Base-by-base conservation (phyloP, 2,113 vertebrate genomes). In the Anoura caudifer region DNA sequence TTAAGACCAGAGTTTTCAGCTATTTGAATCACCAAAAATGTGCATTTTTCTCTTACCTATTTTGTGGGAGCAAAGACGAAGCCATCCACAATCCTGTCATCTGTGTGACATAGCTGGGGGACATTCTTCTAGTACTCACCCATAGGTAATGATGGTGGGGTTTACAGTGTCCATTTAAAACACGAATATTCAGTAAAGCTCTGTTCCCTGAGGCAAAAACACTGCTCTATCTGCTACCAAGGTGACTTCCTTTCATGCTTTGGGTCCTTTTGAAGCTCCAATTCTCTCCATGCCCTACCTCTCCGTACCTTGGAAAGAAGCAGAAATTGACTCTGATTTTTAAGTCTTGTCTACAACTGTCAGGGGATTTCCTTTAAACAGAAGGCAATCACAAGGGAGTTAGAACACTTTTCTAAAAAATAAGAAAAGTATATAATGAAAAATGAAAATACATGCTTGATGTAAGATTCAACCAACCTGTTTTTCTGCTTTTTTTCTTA, bases 211-310 rank as follows among this genome's bases (percentile, higher is more conserved):
- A 91, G 95, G 93, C 93, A 95, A 97, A 93, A 83, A 36, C 26
- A 72, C 85, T 79, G 82, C 83, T 52, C 90, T 87, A 77, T 95
- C 84, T 94, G 81, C 90, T 90, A 19, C 97, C 97, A 98, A 98
- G 97, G 97, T 98, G 97, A 98, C 97, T 98, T 98, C 98, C 94
- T 97, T 98, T 98, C 96, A 97, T 93, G 97, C 91, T 96, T 98
- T 98, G 92, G 90, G 98, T 97, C 91, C 76, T 95, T 97, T 92
- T 91, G 93, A 97, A 97, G 97, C 97, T 98, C 94, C 77, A 75
- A 95, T 96, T n/a, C 0, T 98, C 87, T 63, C 0, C 73, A 82
- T 96, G 88, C 91, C 91, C 91, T 96, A 92, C 81, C 93, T 7
- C 91, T 97, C 93, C 95, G 80, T 95, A 96, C 95, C 95, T 97